Evolutionary conservation across 1,140 invertebrate species (phyloP).

Genomic region (Lasioglossum baleicum): DNA sequence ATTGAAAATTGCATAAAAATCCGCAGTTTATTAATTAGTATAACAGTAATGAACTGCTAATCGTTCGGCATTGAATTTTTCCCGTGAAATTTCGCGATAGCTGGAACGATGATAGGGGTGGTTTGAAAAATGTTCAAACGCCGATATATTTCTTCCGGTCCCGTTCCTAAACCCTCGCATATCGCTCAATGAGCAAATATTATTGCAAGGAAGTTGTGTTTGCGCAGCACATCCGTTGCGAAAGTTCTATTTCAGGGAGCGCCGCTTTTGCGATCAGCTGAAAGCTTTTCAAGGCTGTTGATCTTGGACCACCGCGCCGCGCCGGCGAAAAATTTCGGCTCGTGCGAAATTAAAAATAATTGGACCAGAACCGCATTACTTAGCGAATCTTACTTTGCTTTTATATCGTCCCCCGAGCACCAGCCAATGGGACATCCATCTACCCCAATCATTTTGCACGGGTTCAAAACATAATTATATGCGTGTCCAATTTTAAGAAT

Average conservation of each 20-base stretch:
- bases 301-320: not conserved
- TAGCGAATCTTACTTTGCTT: not conserved
- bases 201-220: conserved; percentile 49
- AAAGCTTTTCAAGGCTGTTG: conserved; percentile 45
- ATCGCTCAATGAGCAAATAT: conserved; percentile 54
- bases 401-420: not conserved
- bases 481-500: no score
- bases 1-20: no score
- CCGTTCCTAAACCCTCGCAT: conserved; percentile 25
- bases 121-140: not conserved
- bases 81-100: not conserved
- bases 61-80: no score
- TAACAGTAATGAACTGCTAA: no score
- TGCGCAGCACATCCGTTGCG: conserved; percentile 43
- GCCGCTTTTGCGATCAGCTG: conserved; percentile 42
- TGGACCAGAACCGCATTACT: not conserved
- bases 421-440: no score
- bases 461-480: no score
- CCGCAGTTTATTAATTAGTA: no score
- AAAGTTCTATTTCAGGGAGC: conserved; percentile 43
- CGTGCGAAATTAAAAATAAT: not conserved
- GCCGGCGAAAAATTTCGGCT: not conserved
- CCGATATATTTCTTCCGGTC: conserved; percentile 18
- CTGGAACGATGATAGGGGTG: not conserved
- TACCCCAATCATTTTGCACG: no score